Conservation (phyloP, 2,797 vertebrate species). For the Balearica regulorum region DNA sequence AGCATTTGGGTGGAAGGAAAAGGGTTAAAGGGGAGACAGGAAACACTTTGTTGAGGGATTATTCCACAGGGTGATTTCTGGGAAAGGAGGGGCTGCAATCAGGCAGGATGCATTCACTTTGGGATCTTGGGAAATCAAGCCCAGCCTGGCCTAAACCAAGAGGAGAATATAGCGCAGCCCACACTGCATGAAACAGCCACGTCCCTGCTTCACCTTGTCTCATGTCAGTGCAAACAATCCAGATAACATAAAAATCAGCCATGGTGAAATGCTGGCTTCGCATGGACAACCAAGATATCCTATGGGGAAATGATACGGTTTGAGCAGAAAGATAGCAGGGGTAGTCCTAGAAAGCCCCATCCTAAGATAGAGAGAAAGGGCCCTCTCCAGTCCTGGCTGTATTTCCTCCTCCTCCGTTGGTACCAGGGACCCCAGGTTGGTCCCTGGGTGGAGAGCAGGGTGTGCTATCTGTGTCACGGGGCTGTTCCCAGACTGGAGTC, state of each 20-base stretch:
- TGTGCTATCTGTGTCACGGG: not conserved
- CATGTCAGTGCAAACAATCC: not conserved
- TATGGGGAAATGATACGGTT: not conserved
- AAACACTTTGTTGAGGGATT: not conserved
- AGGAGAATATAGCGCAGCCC: not conserved
- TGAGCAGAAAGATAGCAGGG: not conserved
- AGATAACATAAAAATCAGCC: not conserved
- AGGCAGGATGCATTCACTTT: not conserved
- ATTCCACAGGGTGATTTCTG: not conserved
- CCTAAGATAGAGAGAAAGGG: not conserved
- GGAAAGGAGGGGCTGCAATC: not conserved
- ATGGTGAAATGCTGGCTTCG: not conserved
- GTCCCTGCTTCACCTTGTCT: not conserved
- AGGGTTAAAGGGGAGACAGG: not conserved
- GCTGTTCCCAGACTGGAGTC: not conserved
- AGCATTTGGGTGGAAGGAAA: not conserved
- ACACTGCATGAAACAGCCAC: fast-evolving
- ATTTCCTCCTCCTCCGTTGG: not conserved
- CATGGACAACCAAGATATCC: not conserved
- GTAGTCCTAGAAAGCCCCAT: not conserved
- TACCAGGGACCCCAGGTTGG: not conserved
- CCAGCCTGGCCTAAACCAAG: not conserved
- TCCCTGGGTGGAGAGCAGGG: not conserved
- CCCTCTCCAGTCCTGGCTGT: not conserved
- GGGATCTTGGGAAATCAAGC: not conserved